A percentile compares a stretch with the other conserved stretches of the same genome.
Conservation (phyloP, 2,888 invertebrate species). For the Eupelmus urozonus region DNA sequence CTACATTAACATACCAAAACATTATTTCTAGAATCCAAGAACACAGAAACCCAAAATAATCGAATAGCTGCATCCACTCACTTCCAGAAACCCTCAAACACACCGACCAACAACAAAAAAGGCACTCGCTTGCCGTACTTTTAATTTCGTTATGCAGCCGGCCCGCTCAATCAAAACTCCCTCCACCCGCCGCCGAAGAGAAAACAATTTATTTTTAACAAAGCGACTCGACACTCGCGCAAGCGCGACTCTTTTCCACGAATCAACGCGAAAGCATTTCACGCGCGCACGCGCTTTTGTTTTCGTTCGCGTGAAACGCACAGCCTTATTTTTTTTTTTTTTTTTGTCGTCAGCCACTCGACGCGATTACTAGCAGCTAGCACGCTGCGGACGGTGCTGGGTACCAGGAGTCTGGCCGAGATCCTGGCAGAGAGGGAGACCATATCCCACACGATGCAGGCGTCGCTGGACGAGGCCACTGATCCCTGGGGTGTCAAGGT, state of each 20-base stretch:
- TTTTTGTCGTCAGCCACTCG: slow-evolving; percentile 81
- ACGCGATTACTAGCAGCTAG: slow-evolving; percentile 90
- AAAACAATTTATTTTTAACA: neutral
- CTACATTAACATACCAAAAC: too few relatives aligned
- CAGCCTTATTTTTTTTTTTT: neutral
- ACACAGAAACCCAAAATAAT: too few relatives aligned
- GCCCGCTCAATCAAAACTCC: neutral
- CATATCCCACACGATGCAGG: slow-evolving; percentile 94
- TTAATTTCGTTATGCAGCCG: neutral
- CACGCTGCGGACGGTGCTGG: slow-evolving; percentile 92
- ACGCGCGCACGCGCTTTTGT: too few relatives aligned
- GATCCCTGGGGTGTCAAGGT: slow-evolving; percentile 97
- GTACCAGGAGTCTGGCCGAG: slow-evolving; percentile 94
- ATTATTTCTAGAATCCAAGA: too few relatives aligned
- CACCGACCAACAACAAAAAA: neutral
- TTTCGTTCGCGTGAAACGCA: too few relatives aligned
- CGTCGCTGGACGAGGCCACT: slow-evolving; percentile 90
- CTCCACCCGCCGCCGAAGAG: neutral
- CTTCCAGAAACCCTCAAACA: too few relatives aligned
- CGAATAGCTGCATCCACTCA: too few relatives aligned
- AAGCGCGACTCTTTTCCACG: neutral
- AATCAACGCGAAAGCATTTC: too few relatives aligned
- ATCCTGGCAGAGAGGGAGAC: slow-evolving; percentile 94
- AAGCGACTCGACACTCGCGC: neutral
- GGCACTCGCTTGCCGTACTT: neutral